phyloP scores from a whole-genome alignment of 2,797 vertebrate species.

The Austrolebias charrua region DNA sequence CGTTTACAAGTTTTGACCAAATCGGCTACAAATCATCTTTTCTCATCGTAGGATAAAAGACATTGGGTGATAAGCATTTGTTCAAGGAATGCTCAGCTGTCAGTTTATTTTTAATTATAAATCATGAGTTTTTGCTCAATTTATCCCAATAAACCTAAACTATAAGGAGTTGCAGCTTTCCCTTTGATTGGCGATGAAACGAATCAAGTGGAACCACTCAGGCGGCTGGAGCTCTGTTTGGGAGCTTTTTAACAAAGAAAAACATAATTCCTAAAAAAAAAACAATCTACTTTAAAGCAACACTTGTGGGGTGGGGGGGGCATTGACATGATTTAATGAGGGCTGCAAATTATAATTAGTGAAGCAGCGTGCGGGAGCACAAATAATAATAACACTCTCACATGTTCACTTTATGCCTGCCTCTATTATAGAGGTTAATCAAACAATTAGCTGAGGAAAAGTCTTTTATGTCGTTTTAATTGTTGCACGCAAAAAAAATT shows the following conservation, averaged over 20 bases:
- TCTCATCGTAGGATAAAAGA: too few relatives aligned
- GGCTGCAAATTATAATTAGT: neutral
- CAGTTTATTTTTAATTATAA: too few relatives aligned
- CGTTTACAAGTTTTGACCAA: too few relatives aligned
- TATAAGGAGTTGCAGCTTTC: neutral
- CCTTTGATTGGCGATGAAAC: neutral
- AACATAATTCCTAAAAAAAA: neutral
- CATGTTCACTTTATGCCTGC: neutral
- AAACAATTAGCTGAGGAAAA: slow-evolving; percentile 32
- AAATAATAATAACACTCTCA: neutral
- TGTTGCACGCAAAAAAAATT: slow-evolving; percentile 12
- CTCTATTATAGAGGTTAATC: slow-evolving; percentile 12
- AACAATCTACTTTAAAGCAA: neutral
- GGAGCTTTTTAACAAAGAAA: neutral
- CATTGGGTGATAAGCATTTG: too few relatives aligned
- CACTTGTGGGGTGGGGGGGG: neutral
- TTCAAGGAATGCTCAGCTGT: too few relatives aligned
- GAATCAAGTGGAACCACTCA: neutral
- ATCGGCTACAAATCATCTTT: too few relatives aligned
- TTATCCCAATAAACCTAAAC: neutral
- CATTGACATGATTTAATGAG: neutral
- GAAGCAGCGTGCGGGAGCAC: neutral
- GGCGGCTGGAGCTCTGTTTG: neutral
- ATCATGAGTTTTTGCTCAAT: too few relatives aligned
- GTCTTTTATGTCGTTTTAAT: slow-evolving; percentile 41